phyloP scores from a whole-genome alignment of 1,140 invertebrate species.

The Meloidogyne chitwoodi region DNA sequence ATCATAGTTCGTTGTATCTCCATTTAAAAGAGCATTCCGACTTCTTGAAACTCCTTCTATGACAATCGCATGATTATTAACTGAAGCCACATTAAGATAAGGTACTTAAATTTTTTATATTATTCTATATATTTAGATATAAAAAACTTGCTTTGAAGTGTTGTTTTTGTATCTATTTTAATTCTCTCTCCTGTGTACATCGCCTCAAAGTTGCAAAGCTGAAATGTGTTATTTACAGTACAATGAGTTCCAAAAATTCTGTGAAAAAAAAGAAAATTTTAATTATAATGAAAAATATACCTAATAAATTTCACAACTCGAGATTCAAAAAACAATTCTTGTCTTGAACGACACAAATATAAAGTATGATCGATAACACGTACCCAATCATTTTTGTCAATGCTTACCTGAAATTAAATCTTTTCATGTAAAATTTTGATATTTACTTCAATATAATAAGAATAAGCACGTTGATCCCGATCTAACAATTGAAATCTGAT shows the following conservation, averaged over 20 bases:
- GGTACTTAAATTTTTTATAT: conserved; percentile 71
- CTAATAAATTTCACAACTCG: conserved; percentile 70
- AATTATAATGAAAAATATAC: background rate
- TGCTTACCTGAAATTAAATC: conserved; percentile 68
- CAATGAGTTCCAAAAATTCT: conserved; percentile 35
- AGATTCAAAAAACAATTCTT: conserved; percentile 84
- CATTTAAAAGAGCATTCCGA: conserved; percentile 90
- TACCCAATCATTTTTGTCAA: conserved; percentile 75
- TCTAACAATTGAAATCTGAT: conserved; percentile 36
- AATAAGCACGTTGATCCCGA: conserved; percentile 64
- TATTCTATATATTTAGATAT: background rate
- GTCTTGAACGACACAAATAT: conserved; percentile 90
- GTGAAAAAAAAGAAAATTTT: conserved; percentile 25
- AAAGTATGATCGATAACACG: conserved; percentile 82
- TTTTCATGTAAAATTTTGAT: background rate
- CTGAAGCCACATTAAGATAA: conserved; percentile 82
- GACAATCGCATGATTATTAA: conserved; percentile 80
- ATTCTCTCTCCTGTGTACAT: conserved; percentile 68
- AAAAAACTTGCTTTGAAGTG: conserved; percentile 30
- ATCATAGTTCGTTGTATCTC: conserved; percentile 86
- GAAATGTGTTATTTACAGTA: conserved; percentile 66
- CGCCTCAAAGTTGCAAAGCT: conserved; percentile 84
- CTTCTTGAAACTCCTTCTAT: conserved; percentile 87
- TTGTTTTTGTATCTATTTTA: conserved; percentile 36
- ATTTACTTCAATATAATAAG: conserved; percentile 91